Base-by-base conservation (phyloP, 2,797 vertebrate genomes). In the Sebastes matsubarae region DNA sequence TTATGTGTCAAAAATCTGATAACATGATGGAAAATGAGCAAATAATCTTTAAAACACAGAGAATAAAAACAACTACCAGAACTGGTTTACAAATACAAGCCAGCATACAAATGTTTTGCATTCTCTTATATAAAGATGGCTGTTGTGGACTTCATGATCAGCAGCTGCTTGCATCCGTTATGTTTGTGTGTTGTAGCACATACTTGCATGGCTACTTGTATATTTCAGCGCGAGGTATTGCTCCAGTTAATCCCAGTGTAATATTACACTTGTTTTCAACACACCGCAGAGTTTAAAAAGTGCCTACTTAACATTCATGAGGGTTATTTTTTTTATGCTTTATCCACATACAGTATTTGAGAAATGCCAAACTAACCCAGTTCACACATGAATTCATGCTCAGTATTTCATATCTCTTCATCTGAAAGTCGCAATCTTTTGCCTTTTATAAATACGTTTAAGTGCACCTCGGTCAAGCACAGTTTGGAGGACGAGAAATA, bases 401-500 rank as follows among this genome's bases (percentile, higher is more conserved):
- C n/a, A 42, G 50, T 67, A 73, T 88, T 80, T 71, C 72, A 88
- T 65, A 87, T 86, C 46, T 88, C 88, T 92, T 91, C 85, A 89
- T 89, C 75, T 90, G 75, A 90, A 87, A 85, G 61, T 61, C 63
- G 68, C 87, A 89, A 83, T 81, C 60, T 79, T 25, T 87, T 79
- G 81, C 87, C 84, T 81, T 87, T 89, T 87, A 90, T 93, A 93
- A 93, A 93, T 92, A 93, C 1, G n/a, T 90, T 84, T 93, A 93
- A 94, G 90, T 93, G 91, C 92, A 92, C 85, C 90, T 89, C 2
- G 36, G 86, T 91, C 85, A 85, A 88, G 87, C 81, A 85, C 63
- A 65, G 66, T 89, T 84, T 84, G 59, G 30, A 76, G 80, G 70
- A 86, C 13, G n/a, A 82, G 81, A 89, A 80, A 82, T 79, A 68